Evolutionary conservation across 2,113 vertebrate species (phyloP).

Genomic region (Zapus hudsonius): DNA sequence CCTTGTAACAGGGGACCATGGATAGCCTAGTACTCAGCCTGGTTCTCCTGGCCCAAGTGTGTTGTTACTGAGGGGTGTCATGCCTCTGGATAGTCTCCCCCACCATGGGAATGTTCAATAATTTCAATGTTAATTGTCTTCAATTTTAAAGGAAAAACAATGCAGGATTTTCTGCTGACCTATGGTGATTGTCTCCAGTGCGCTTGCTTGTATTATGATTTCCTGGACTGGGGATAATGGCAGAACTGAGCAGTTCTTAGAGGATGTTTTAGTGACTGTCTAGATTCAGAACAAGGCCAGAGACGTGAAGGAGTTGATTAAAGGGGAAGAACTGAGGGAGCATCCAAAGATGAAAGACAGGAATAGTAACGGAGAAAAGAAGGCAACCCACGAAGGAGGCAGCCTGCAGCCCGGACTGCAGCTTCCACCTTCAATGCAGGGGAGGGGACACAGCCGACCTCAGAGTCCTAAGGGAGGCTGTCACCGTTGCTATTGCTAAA

Average conservation of each 20-base stretch:
- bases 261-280: conserved; percentile 33
- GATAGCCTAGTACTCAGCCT: too few species aligned
- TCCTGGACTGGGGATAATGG: neutral
- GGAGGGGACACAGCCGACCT: too few species aligned
- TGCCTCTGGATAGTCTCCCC: too few species aligned
- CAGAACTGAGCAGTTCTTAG: conserved; percentile 1
- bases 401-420: neutral
- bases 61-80: too few species aligned
- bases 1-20: too few species aligned
- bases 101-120: conserved; percentile 35
- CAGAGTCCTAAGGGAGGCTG: conserved; percentile 43
- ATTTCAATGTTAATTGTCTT: conserved; percentile 58
- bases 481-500: conserved; percentile 67
- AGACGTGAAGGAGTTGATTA: conserved; percentile 11
- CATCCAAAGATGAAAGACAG: neutral
- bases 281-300: neutral
- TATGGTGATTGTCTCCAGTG: conserved; percentile 6
- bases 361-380: neutral
- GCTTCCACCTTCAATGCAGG: conserved; percentile 40
- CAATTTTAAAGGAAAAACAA: conserved; percentile 34
- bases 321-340: conserved; percentile 7
- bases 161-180: conserved; percentile 16
- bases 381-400: neutral
- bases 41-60: too few species aligned
- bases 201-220: conserved; percentile 32